Evolutionary conservation across 2,113 vertebrate genomes (phyloP).

Genomic region (Maccullochella peelii): DNA sequence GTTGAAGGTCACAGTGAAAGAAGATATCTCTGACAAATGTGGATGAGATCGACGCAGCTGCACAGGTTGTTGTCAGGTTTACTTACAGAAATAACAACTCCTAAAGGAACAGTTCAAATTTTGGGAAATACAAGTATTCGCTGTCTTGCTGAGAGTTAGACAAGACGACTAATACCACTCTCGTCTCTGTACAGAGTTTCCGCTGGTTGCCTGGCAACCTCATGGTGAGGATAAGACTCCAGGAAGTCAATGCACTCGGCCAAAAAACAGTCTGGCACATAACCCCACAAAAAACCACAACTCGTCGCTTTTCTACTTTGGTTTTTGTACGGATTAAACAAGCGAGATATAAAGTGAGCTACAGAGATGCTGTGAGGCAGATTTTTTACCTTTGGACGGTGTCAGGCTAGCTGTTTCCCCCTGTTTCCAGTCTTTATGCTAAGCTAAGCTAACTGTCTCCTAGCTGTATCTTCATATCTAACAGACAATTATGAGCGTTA

Average conservation of each 20-base stretch:
- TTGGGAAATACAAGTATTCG: neutral
- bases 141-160: neutral
- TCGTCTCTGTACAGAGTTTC: neutral
- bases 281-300: neutral
- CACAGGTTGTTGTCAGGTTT: neutral
- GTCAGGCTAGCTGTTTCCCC: neutral
- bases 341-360: neutral
- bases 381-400: neutral
- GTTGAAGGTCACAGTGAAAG: neutral
- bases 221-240: neutral
- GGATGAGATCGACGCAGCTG: too few species aligned
- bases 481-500: neutral
- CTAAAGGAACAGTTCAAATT: neutral
- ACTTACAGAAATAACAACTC: neutral
- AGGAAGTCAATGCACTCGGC: neutral
- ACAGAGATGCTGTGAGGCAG: neutral
- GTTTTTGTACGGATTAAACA: neutral
- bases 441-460: neutral
- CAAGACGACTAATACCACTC: neutral
- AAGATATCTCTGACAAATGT: neutral
- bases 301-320: neutral
- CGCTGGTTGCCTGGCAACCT: neutral
- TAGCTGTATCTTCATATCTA: neutral
- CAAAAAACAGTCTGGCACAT: neutral
- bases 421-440: neutral